Percentiles rank a stretch among this genome's conserved stretches.
Conservation (phyloP, 2,113 vertebrate genomes). For the Tautogolabrus adspersus region DNA sequence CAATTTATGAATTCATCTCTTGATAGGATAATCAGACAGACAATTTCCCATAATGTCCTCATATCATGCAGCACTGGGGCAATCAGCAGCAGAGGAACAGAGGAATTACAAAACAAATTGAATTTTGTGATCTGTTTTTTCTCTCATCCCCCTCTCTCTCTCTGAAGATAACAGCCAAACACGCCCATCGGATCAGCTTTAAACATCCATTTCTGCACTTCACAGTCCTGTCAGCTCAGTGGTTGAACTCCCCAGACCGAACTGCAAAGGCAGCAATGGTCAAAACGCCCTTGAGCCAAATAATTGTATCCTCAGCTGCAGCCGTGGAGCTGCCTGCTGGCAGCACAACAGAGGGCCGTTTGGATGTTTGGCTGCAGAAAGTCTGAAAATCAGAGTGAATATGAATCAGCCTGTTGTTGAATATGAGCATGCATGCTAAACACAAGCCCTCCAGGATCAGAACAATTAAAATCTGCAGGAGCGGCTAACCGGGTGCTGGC, state of each 20-base stretch:
- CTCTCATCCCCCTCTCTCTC: not conserved
- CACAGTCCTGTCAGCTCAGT: not conserved
- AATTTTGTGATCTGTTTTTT: not conserved
- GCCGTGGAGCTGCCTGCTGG: slow-evolving; percentile 5
- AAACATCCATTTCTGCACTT: not conserved
- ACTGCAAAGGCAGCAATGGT: slow-evolving; percentile 2
- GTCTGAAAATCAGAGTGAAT: slow-evolving; percentile 12
- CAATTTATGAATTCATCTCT: slow-evolving; percentile 25
- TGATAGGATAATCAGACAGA: slow-evolving; percentile 32
- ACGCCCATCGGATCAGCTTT: slow-evolving; percentile 4
- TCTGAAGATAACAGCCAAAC: not conserved
- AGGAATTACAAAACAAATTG: slow-evolving; percentile 12
- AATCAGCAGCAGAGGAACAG: slow-evolving; percentile 12
- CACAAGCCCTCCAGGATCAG: not conserved
- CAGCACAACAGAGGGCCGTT: slow-evolving; percentile 1
- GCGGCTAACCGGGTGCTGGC: not conserved
- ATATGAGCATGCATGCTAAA: slow-evolving; percentile 15
- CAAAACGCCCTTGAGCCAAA: slow-evolving; percentile 26
- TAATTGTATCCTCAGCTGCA: slow-evolving; percentile 18
- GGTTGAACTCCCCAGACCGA: not conserved
- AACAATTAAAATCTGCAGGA: not conserved
- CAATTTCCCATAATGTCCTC: slow-evolving; percentile 26
- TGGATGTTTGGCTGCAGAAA: not conserved
- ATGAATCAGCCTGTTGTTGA: slow-evolving; percentile 24
- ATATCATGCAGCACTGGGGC: not conserved